phyloP scores from a whole-genome alignment of 2,113 vertebrate genomes.

The Brachionichthys hirsutus region DNA sequence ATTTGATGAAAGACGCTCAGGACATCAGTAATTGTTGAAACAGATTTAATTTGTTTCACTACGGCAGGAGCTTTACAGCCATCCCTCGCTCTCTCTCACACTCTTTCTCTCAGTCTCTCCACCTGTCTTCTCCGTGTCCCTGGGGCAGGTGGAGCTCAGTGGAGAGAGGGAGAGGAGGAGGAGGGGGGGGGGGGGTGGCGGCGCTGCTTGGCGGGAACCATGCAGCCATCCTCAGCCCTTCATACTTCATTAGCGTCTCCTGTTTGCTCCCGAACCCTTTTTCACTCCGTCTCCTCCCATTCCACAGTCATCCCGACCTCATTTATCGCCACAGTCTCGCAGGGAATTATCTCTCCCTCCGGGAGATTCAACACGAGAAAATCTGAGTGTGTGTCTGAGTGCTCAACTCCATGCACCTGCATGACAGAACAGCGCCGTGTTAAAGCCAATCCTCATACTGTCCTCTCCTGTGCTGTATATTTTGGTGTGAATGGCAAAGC shows the following conservation, averaged over 20 bases:
- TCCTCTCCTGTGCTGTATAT: no score
- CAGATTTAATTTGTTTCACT: conserved; percentile 23
- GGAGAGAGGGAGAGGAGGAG: conserved; percentile 14
- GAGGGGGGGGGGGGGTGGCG: conserved; percentile 8
- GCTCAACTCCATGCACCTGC: conserved; percentile 16
- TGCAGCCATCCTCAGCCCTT: conserved; percentile 66
- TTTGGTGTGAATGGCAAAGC: no score
- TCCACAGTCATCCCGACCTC: conserved; percentile 41
- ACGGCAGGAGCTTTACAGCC: conserved; percentile 1
- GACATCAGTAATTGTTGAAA: conserved; percentile 17
- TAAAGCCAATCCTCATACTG: no score
- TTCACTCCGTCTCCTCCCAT: conserved; percentile 7
- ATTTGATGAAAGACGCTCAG: conserved; percentile 29
- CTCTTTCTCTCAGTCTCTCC: no score
- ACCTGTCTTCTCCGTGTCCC: conserved; percentile 26
- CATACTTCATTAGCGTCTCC: conserved; percentile 73
- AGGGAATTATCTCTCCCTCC: conserved; percentile 41
- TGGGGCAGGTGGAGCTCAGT: conserved; percentile 37
- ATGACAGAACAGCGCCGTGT: neutral
- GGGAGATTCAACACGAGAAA: conserved; percentile 8
- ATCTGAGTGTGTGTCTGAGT: neutral
- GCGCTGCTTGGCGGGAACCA: conserved; percentile 62
- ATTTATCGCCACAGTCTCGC: conserved; percentile 50
- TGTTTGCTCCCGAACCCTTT: conserved; percentile 41
- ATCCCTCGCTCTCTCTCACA: neutral